A percentile compares a stretch with the other conserved stretches of the same genome.
These are phyloP conservation scores for Gadopsis marmoratus DNA, from an alignment of 2,797 vertebrate genomes.

Conservation along the genomic window DNA sequence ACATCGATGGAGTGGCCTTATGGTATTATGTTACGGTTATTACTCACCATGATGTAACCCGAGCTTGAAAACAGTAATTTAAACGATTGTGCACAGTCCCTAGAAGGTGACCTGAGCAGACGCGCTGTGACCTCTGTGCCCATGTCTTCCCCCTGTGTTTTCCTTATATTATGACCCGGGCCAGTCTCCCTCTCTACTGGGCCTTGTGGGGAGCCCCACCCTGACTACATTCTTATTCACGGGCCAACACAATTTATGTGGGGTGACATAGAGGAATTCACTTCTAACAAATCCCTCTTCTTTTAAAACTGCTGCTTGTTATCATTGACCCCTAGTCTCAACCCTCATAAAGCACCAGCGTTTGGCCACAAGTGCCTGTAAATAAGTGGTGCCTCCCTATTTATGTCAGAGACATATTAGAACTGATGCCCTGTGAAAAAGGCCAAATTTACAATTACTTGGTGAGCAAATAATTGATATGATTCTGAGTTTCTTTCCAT, in stretches of 20 bases:
- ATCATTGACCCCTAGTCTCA: conserved; percentile 79
- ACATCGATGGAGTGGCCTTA: conserved; percentile 34
- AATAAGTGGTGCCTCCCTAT: conserved; percentile 67
- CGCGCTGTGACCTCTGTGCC: conserved; percentile 71
- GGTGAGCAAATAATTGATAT: conserved; percentile 20
- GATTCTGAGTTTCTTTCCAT: conserved; percentile 8
- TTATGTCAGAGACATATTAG: conserved; percentile 63
- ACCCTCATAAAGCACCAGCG: conserved; percentile 77
- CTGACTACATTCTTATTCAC: conserved; percentile 71
- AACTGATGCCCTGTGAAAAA: conserved; percentile 51
- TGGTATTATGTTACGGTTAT: conserved; percentile 65
- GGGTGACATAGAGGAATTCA: conserved; percentile 86
- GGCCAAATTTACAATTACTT: conserved; percentile 37
- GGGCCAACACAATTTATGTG: conserved; percentile 81
- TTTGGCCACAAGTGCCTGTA: conserved; percentile 71
- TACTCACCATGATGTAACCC: conserved; percentile 66
- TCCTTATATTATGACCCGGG: conserved; percentile 57
- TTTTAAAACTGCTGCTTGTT: conserved; percentile 81
- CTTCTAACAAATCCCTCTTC: conserved; percentile 78
- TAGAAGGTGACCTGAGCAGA: conserved; percentile 70
- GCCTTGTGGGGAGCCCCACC: conserved; percentile 52
- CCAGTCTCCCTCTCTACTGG: conserved; percentile 43
- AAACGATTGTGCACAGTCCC: conserved; percentile 58
- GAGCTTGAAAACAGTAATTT: conserved; percentile 65
- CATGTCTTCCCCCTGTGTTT: conserved; percentile 54